Base-by-base conservation (phyloP, 2,888 invertebrate species). In the Chironomus riparius region DNA sequence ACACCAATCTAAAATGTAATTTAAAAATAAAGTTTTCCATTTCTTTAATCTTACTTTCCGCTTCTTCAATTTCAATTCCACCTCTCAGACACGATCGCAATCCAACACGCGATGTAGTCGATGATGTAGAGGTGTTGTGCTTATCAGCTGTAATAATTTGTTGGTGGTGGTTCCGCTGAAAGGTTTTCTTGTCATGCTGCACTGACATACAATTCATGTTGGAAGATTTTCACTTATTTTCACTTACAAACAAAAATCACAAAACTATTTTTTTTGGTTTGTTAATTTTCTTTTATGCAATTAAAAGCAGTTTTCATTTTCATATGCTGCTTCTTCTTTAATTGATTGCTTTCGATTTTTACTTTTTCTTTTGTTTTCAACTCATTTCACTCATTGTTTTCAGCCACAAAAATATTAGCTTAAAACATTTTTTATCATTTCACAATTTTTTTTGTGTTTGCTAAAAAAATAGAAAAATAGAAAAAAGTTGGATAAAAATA, bases 191-290 rank as follows among this genome's bases (percentile, higher is more conserved):
- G 24, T 76, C 76, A 48, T 68, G 69, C 47, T 68, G 76, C 69
- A 76, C 69, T 22, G 76, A 76, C 76, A 76, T 69, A 56, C 76
- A 76, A 76, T 76, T 76, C 76, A 76, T 76, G 13, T 28, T 69
- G 13, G n/a, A 13, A 24, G 7, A n/a, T 56, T 22, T 24, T 61
- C 10, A n/a, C n/a, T 68, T 22, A 13, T 68, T 73, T 76, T 70
- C 70, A 70, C 70, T 70, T 68, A 68, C 50, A 18, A 12, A n/a
- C n/a, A 21, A 68, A 28, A 21, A 47, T 48, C 22, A 10, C n/a
- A 12, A 22, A 68, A 24, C 47, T 4, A 10, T 15, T 48, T 21
- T 70, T 70, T 70, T 70, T 10, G 15, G 47, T 22, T 21, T 50
- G 47, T 70, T 10, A 21, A 48, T 12, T 70, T 50, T 50, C 10